Evolutionary conservation across 2,797 vertebrate genomes (phyloP), one percentile per base, ranked within the genome.

Genomic region (Alosa sapidissima): DNA sequence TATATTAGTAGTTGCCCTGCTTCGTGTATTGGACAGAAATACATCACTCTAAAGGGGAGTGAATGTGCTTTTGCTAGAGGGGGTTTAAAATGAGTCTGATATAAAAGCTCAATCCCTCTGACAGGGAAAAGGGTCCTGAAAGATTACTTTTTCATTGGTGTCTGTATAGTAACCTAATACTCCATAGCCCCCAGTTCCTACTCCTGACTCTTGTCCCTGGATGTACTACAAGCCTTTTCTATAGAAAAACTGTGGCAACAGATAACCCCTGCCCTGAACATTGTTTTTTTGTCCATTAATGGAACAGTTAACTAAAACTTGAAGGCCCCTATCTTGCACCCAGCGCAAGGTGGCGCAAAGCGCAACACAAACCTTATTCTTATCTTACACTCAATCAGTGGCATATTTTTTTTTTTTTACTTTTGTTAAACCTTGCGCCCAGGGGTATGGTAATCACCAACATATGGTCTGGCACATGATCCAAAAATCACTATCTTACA

Each of bases 61-160:
- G 68, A 72, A 36, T 72, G 36, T 19, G 1, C 68, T 41, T 72
- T 72, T 72, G 68, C 68, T 72, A 10, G 33, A 72, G 68, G 68
- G 68, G 72, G 14, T 68, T 88, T 87, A 82, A 65, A 88, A 89
- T 86, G 88, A 90, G 86, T 87, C 83, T 89, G 84, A 85, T 48
- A 4, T 52, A 1, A 54, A 88, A 33, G 65, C 83, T 88, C 51
- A n/a, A 49, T 48, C 84, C 82, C 49, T 89, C 82, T 90, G 89
- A 91, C 89, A 91, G 89, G 83, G 81, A 54, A 84, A 62, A n/a
- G 83, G 52, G 87, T 85, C 88, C 86, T 65, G 49, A 88, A 88
- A 90, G 87, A 91, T 87, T 52, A 89, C 75, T 86, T 89, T 78
- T 78, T 78, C 4, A 41, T 78, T 78, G 36, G 41, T 45, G 36